Conservation (phyloP, 1,140 invertebrate species). For the Cryptotermes secundus region DNA sequence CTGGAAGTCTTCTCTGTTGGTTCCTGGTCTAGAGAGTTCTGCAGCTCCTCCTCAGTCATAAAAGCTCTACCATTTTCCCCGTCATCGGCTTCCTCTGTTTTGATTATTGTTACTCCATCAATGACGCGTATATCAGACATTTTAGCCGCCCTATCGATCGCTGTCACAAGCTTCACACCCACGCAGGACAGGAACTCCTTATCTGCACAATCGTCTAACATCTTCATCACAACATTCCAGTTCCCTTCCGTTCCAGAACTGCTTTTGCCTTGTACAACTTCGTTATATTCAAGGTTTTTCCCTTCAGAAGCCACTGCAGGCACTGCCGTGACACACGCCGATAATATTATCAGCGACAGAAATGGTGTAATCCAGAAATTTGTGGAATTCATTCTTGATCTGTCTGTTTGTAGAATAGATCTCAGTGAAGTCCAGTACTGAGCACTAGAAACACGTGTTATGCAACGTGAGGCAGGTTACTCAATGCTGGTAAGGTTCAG, state of each 20-base stretch:
- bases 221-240: conserved; percentile 21
- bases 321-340: neutral
- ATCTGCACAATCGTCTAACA: conserved; percentile 45
- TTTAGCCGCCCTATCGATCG: conserved; percentile 57
- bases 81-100: conserved; percentile 45
- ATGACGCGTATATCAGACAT: conserved; percentile 56
- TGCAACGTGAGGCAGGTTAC: neutral
- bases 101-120: conserved; percentile 58
- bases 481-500: neutral
- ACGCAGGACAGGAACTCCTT: conserved; percentile 55
- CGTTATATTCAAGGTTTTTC: conserved; percentile 4
- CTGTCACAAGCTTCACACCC: conserved; percentile 57
- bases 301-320: neutral
- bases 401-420: neutral
- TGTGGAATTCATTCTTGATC: neutral
- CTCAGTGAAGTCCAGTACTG: neutral
- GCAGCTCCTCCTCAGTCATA: conserved; percentile 54
- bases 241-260: neutral
- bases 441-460: neutral
- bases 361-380: neutral
- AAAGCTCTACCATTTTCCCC: conserved; percentile 46
- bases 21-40: conserved; percentile 54
- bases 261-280: neutral
- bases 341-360: neutral
- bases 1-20: conserved; percentile 51